Conservation (phyloP, 2,888 invertebrate species). For the Tetrapedia diversipes region DNA sequence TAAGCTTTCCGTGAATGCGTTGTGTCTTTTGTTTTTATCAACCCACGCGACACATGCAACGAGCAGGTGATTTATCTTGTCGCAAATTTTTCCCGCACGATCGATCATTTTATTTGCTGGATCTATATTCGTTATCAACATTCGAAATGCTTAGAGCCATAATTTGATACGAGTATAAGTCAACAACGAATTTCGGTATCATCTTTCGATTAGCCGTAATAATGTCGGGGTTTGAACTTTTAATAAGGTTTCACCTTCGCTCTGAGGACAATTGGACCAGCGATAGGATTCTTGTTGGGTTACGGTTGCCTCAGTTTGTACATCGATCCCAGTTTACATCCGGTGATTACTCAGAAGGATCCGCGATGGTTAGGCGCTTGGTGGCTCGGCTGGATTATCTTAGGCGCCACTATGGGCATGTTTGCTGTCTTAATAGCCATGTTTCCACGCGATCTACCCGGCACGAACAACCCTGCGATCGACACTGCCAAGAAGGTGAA, state of each 20-base stretch:
- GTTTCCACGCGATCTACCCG: slow-evolving; percentile 86
- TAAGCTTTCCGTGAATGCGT: no score
- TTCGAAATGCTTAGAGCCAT: no score
- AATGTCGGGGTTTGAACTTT: neutral
- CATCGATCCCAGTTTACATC: slow-evolving; percentile 86
- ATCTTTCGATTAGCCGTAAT: no score
- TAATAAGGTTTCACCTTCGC: slow-evolving; percentile 83
- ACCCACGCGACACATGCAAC: no score
- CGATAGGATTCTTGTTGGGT: slow-evolving; percentile 86
- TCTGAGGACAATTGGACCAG: slow-evolving; percentile 85
- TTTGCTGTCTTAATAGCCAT: slow-evolving; percentile 86
- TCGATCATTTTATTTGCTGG: neutral
- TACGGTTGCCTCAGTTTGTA: slow-evolving; percentile 84
- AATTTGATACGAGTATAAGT: no score
- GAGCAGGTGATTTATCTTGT: neutral
- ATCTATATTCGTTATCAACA: neutral
- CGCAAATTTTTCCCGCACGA: neutral
- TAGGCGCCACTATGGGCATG: slow-evolving; percentile 85
- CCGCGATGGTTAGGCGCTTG: slow-evolving; percentile 90
- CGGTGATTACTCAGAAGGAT: slow-evolving; percentile 85
- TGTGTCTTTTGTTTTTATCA: no score
- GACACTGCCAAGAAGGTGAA: slow-evolving; percentile 55
- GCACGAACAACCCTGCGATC: slow-evolving; percentile 71
- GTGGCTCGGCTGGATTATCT: slow-evolving; percentile 89
- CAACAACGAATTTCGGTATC: no score